phyloP scores from a whole-genome alignment of 2,888 invertebrate species.

The Nephrocerus scutellatus region DNA sequence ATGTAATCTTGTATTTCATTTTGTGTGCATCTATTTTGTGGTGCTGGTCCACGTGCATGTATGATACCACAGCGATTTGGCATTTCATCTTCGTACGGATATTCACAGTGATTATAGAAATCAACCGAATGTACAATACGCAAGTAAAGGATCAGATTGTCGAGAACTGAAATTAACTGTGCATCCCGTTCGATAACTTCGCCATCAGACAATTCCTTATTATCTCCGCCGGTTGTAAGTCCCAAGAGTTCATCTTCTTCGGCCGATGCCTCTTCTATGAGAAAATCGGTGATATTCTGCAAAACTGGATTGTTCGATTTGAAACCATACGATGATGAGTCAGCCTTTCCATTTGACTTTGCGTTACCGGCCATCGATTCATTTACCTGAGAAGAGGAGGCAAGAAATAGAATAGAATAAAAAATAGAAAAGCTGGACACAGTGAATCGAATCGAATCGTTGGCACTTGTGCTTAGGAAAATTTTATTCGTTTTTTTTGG shows the following conservation, averaged over 20 bases:
- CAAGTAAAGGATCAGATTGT: constrained; percentile 82
- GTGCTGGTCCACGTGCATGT: constrained; percentile 88
- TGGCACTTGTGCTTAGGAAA: too few relatives aligned
- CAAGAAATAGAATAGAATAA: not conserved
- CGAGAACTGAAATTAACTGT: constrained; percentile 62
- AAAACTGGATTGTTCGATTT: constrained; percentile 87
- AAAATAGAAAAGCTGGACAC: too few relatives aligned
- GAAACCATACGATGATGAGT: constrained; percentile 54
- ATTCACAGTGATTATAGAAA: constrained; percentile 98
- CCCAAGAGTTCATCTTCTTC: constrained; percentile 94
- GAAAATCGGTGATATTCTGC: constrained; percentile 93
- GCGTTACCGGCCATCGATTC: constrained; percentile 12
- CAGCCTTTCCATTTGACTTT: constrained; percentile 13
- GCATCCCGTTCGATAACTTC: constrained; percentile 65
- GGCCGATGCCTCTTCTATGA: constrained; percentile 96
- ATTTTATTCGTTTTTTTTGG: too few relatives aligned
- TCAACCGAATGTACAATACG: constrained; percentile 97
- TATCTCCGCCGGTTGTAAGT: constrained; percentile 51
- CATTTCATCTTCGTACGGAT: constrained; percentile 99
- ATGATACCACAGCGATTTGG: constrained; percentile 98
- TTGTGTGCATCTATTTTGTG: constrained; percentile 63
- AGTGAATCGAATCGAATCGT: too few relatives aligned
- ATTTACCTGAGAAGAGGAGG: constrained; percentile 5
- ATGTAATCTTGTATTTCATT: constrained; percentile 59
- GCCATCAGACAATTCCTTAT: constrained; percentile 48